These are phyloP conservation scores for Euschistus heros DNA, from an alignment of 1,140 invertebrate species.

Conservation along the genomic window DNA sequence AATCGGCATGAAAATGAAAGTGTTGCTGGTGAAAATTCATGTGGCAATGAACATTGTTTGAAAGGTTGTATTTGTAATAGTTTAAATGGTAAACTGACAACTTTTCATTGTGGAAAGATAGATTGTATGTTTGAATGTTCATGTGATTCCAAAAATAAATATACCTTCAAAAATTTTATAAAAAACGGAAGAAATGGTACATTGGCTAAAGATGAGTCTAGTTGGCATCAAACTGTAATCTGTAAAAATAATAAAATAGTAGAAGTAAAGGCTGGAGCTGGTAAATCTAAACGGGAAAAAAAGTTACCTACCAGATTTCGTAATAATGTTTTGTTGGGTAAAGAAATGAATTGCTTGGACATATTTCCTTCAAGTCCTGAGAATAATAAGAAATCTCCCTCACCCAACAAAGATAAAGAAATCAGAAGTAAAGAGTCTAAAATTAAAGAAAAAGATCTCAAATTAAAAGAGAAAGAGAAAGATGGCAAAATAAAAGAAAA, in stretches of 20 bases:
- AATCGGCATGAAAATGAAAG: neutral
- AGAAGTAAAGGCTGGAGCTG: neutral
- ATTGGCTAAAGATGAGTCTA: neutral
- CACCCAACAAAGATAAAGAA: neutral
- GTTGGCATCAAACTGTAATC: conserved; percentile 5
- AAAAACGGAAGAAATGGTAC: neutral
- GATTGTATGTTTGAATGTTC: conserved; percentile 1
- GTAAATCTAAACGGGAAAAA: conserved; percentile 8
- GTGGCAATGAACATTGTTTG: neutral
- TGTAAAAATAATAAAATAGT: neutral
- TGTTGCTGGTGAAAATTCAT: neutral
- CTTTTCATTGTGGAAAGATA: neutral
- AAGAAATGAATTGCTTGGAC: neutral
- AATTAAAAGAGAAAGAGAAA: neutral
- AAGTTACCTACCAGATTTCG: conserved; percentile 2
- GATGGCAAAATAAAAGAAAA: neutral
- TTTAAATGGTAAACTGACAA: neutral
- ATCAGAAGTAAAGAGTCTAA: neutral
- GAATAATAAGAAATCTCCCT: neutral
- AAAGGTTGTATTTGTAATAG: conserved; percentile 5
- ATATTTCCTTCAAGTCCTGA: neutral
- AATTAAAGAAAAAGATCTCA: neutral
- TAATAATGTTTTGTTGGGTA: conserved; percentile 3
- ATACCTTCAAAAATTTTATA: neutral
- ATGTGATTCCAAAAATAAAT: neutral